Conservation (phyloP, 1,140 invertebrate species). For the Aphelenchoides fujianensis region DNA sequence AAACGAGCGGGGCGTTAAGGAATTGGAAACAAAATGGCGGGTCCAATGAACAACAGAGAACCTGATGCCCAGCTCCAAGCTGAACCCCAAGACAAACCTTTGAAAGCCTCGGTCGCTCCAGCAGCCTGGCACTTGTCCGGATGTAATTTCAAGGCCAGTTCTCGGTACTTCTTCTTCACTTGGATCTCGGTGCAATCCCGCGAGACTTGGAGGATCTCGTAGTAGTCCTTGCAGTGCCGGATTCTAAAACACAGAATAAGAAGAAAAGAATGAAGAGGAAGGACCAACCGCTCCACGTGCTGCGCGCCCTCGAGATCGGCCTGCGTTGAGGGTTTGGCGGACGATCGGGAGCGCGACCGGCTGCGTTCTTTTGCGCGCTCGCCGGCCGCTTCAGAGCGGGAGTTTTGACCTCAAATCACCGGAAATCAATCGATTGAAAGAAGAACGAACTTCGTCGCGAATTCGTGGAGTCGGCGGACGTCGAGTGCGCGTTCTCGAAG, state of each 20-base stretch:
- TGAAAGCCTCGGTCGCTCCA: constrained; percentile 93
- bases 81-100: constrained; percentile 73
- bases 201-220: constrained; percentile 85
- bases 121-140: constrained; percentile 98
- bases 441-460: too few species aligned
- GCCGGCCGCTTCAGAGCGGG: constrained; percentile 10
- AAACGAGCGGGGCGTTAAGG: constrained; percentile 44
- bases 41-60: too few species aligned
- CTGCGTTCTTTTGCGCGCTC: constrained; percentile 13
- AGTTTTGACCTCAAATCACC: constrained; percentile 21
- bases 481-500: constrained; percentile 14
- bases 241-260: constrained; percentile 69
- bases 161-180: constrained; percentile 93
- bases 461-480: constrained; percentile 27
- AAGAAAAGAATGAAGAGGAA: too few species aligned
- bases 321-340: background rate
- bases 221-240: constrained; percentile 88
- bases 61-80: background rate
- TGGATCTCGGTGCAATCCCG: constrained; percentile 83
- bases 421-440: background rate
- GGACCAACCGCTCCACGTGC: constrained; percentile 49
- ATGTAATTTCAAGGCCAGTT: constrained; percentile 89
- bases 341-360: background rate
- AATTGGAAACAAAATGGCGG: too few species aligned
- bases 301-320: background rate